Percentiles rank a stretch among this genome's conserved stretches.
phyloP scores from a whole-genome alignment of 2,888 invertebrate species.

The Ochropacha duplaris region DNA sequence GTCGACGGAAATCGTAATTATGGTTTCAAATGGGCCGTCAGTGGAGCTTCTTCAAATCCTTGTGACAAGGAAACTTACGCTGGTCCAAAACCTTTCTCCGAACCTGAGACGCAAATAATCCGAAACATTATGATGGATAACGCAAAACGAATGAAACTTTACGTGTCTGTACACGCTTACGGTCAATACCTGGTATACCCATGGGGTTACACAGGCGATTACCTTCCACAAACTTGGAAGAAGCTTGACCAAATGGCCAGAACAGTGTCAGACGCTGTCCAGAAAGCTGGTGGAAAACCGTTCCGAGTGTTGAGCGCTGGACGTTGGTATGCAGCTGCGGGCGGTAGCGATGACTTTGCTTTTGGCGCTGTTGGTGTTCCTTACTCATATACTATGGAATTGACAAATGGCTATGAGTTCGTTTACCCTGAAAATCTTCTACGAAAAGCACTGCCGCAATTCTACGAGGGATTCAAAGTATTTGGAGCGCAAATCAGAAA shows the following conservation, averaged over 20 bases:
- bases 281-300: slow-evolving; percentile 63
- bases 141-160: slow-evolving; percentile 81
- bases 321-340: slow-evolving; percentile 84
- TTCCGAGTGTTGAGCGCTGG: slow-evolving; percentile 76
- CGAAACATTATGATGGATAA: slow-evolving; percentile 78
- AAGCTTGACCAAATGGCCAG: slow-evolving; percentile 68
- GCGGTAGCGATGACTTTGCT: slow-evolving; percentile 85
- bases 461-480: slow-evolving; percentile 65
- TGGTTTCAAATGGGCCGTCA: slow-evolving; percentile 86
- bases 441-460: slow-evolving; percentile 52
- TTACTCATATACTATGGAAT: slow-evolving; percentile 84
- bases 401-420: slow-evolving; percentile 85
- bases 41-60: slow-evolving; percentile 84
- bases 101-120: slow-evolving; percentile 83
- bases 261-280: slow-evolving; percentile 65
- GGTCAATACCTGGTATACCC: slow-evolving; percentile 85
- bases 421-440: slow-evolving; percentile 82
- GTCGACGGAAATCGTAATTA: slow-evolving; percentile 89
- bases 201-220: slow-evolving; percentile 83
- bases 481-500: slow-evolving; percentile 55
- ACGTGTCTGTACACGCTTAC: slow-evolving; percentile 87
- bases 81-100: slow-evolving; percentile 84
- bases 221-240: slow-evolving; percentile 72
- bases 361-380: slow-evolving; percentile 79
- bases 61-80: slow-evolving; percentile 84